These are phyloP conservation scores for Chaetogeoica ovagalla DNA, from an alignment of 2,888 invertebrate genomes.

Conservation along the genomic window DNA sequence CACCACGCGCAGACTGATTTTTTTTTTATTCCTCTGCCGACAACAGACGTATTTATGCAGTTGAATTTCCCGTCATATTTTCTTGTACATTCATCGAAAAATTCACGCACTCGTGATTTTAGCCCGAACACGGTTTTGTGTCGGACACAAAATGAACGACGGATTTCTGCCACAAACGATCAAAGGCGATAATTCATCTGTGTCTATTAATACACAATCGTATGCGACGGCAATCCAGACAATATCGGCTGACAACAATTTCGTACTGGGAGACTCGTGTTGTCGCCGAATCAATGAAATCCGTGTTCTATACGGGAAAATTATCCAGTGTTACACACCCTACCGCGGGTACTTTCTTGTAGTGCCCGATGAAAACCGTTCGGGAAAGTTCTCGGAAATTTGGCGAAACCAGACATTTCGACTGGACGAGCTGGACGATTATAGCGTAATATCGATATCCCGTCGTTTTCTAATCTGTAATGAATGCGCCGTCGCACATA, in stretches of 20 bases:
- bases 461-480: too few relatives aligned
- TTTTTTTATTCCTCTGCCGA: not conserved
- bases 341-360: too few relatives aligned
- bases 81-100: not conserved
- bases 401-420: too few relatives aligned
- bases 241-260: not conserved
- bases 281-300: too few relatives aligned
- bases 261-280: not conserved
- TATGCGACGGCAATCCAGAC: not conserved
- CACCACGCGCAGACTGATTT: not conserved
- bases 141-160: not conserved
- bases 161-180: constrained; percentile 3
- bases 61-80: not conserved
- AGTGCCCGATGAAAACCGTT: too few relatives aligned
- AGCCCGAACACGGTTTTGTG: not conserved
- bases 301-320: too few relatives aligned
- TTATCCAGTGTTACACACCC: too few relatives aligned
- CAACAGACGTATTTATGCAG: constrained; percentile 12
- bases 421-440: too few relatives aligned
- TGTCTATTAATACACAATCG: not conserved
- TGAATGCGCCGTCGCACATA: too few relatives aligned
- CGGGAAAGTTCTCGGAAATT: too few relatives aligned
- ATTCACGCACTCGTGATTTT: constrained; percentile 16
- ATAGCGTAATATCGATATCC: too few relatives aligned
- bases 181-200: not conserved